Percentiles rank a stretch among this genome's conserved stretches.
Conservation (phyloP, 2,113 vertebrate species). For the Heloderma charlesbogerti region DNA sequence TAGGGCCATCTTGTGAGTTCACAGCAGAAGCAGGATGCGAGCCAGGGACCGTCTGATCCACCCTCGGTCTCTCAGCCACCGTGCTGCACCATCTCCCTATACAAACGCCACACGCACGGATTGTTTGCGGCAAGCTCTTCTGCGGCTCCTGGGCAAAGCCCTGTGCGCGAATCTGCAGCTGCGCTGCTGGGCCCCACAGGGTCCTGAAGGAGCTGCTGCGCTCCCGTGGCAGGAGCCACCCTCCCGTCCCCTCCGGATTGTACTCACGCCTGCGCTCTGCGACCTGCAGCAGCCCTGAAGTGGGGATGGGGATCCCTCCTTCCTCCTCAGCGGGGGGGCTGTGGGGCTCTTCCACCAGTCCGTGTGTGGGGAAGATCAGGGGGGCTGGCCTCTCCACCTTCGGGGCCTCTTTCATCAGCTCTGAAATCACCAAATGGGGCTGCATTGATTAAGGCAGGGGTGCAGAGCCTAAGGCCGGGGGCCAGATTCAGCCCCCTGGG, state of each 20-base stretch:
- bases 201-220: too few relatives aligned
- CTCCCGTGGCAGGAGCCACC: too few relatives aligned
- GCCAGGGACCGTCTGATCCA: too few relatives aligned
- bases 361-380: constrained; percentile 79
- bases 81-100: background rate
- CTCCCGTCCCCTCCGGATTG: accelerated
- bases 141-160: too few relatives aligned
- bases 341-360: constrained; percentile 79
- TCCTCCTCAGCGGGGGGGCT: constrained; percentile 80
- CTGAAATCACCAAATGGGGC: constrained; percentile 65
- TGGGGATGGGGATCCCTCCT: constrained; percentile 81
- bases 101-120: too few relatives aligned
- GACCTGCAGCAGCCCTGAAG: constrained; percentile 90
- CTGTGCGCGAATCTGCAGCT: background rate
- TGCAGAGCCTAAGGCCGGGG: too few relatives aligned
- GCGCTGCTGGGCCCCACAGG: background rate
- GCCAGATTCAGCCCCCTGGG: too few relatives aligned
- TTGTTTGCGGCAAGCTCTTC: too few relatives aligned
- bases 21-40: background rate
- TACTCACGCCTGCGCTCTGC: constrained; percentile 93
- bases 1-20: background rate
- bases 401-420: constrained; percentile 82
- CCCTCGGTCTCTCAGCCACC: background rate
- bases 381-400: constrained; percentile 63
- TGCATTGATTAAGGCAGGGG: background rate